Evolutionary conservation across 2,113 vertebrate genomes (phyloP).

Genomic region (Odobenus rosmarus): DNA sequence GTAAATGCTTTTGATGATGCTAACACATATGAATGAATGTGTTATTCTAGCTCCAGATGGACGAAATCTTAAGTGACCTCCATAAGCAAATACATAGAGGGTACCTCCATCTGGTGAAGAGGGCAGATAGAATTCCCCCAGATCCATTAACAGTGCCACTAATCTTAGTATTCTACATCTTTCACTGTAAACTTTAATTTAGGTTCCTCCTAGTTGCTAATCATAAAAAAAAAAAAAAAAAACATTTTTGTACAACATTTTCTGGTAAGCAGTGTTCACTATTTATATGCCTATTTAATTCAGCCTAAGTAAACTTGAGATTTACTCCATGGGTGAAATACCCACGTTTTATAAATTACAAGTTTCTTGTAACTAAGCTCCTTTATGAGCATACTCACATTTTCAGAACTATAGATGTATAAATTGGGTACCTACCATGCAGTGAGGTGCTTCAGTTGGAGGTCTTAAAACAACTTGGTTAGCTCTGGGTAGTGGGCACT

Average conservation of each 20-base stretch:
- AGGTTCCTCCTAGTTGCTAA: not conserved
- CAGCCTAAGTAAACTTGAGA: not conserved
- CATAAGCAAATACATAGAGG: not conserved
- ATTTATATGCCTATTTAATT: slow-evolving; percentile 19
- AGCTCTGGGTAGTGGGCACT: not conserved
- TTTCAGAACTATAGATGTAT: not conserved
- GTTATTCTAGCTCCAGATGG: not conserved
- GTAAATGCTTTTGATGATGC: not conserved
- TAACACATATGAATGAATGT: not conserved
- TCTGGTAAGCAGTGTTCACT: not conserved
- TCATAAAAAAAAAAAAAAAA: not conserved
- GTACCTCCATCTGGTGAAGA: not conserved
- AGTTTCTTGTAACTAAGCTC: not conserved
- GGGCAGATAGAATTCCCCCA: not conserved
- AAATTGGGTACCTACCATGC: not conserved
- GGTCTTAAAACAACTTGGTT: not conserved
- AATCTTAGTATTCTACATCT: not conserved
- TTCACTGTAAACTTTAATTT: not conserved
- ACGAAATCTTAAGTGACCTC: not conserved
- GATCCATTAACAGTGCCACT: not conserved
- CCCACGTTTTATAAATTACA: not conserved
- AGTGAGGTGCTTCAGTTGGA: not conserved
- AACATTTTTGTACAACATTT: not conserved
- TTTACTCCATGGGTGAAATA: not conserved
- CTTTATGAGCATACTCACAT: not conserved